Conservation (phyloP, 2,888 invertebrate genomes). For the Amphipoea oculea region DNA sequence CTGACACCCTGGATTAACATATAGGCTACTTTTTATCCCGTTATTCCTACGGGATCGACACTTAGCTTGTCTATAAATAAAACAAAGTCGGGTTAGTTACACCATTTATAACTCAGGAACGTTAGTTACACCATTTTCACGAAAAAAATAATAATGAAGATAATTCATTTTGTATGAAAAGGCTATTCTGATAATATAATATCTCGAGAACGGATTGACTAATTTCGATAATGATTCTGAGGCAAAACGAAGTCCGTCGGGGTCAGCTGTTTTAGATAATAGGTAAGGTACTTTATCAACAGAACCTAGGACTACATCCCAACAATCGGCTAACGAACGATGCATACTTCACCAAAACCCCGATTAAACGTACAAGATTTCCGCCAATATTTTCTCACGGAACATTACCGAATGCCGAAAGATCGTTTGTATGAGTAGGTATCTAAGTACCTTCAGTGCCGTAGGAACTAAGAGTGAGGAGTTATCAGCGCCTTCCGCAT, state of each 20-base stretch:
- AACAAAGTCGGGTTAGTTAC: background rate
- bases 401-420: constrained; percentile 54
- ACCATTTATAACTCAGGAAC: background rate
- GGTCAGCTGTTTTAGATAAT: background rate
- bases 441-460: constrained; percentile 31
- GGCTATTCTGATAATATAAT: background rate
- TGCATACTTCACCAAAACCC: constrained; percentile 16
- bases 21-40: too few species aligned
- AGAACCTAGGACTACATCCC: background rate
- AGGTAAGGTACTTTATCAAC: too few species aligned
- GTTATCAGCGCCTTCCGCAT: constrained; percentile 68
- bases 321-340: constrained; percentile 16
- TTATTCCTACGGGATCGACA: too few species aligned
- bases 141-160: background rate
- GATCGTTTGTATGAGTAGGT: constrained; percentile 49
- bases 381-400: constrained; percentile 64
- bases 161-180: background rate
- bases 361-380: constrained; percentile 53
- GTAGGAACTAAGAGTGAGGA: constrained; percentile 55
- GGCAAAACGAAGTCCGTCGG: background rate
- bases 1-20: too few species aligned
- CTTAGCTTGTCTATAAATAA: background rate
- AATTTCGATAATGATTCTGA: background rate
- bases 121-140: background rate
- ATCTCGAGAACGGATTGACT: background rate